Percentiles rank a stretch among this genome's conserved stretches.
Evolutionary conservation across 2,888 invertebrate genomes (phyloP).

Genomic region (Hanleya hanleyi): DNA sequence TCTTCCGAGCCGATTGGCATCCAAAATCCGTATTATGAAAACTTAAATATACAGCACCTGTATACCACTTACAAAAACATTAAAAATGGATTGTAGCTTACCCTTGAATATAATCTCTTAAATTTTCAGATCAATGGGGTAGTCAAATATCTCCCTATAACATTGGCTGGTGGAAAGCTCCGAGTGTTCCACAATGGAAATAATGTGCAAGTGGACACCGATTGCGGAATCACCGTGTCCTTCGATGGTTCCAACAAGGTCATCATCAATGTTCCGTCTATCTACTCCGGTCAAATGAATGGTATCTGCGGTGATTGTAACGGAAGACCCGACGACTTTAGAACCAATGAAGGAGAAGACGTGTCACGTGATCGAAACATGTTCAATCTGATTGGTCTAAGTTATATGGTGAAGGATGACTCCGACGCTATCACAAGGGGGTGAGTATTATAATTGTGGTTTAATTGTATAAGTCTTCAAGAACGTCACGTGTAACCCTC

Average conservation of each 20-base stretch:
- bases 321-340: constrained; percentile 39
- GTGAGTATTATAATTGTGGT: no score
- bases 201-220: constrained; percentile 29
- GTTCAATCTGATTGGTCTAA: constrained; percentile 35
- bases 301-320: constrained; percentile 56
- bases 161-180: constrained; percentile 11
- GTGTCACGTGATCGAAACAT: constrained; percentile 27
- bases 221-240: constrained; percentile 40
- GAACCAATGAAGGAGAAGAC: constrained; percentile 34
- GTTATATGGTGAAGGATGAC: constrained; percentile 48
- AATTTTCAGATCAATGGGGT: constrained; percentile 29
- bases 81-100: no score
- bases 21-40: no score
- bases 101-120: no score
- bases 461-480: no score
- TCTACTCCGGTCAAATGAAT: constrained; percentile 29
- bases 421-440: constrained; percentile 11
- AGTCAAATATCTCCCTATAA: constrained; percentile 25
- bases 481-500: no score
- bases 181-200: constrained; percentile 28
- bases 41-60: no score
- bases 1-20: no score
- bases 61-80: no score
- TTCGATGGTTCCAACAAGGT: constrained; percentile 43
- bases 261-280: constrained; percentile 33